Evolutionary conservation across 2,797 vertebrate genomes (phyloP), one percentile per base, ranked within the genome.

Genomic region (Gymnocypris eckloni): DNA sequence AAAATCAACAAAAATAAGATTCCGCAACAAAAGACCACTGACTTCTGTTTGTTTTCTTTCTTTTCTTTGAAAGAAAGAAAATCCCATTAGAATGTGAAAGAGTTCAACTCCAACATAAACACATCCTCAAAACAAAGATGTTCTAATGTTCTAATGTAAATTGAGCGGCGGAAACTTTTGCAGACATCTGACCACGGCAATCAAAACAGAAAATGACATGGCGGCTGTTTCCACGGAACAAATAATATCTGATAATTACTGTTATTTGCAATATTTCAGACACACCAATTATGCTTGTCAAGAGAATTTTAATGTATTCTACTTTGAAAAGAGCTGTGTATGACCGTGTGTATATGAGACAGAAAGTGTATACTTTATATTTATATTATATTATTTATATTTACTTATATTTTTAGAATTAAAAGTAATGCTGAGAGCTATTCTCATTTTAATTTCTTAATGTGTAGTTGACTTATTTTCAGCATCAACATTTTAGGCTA

Each of bases 161-260:
- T 61, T 37, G 93, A 88, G 88, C 91, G 90, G 87, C 73, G 90
- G 81, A 90, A 92, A 93, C 92, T 93, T 93, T 77, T 86, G 0
- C 86, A 76, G 91, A 92, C 94, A 92, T 93, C 90, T 93, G 92
- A 94, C 93, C 91, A 83, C 86, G 37, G 81, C 89, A 90, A 92
- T 91, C 92, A 93, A 92, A 90, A 93, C 90, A 90, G 78, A 91
- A 93, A 94, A 92, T 90, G 92, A 94, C 93, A 93, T 84, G 90
- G 88, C 88, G 91, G 90, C 93, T 95, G 93, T 94, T 94, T 94
- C 92, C 91, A 92, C 91, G 90, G 91, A 94, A 94, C 93, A 93
- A 94, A 93, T 95, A 91, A 93, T 95, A 94, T 94, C 92, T 94
- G 92, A 91, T 95, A 95, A 95, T 95, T 95, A 95, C 92, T 93